Evolutionary conservation across 1,140 invertebrate genomes (phyloP).

Genomic region (Lutraria rhynchaena): DNA sequence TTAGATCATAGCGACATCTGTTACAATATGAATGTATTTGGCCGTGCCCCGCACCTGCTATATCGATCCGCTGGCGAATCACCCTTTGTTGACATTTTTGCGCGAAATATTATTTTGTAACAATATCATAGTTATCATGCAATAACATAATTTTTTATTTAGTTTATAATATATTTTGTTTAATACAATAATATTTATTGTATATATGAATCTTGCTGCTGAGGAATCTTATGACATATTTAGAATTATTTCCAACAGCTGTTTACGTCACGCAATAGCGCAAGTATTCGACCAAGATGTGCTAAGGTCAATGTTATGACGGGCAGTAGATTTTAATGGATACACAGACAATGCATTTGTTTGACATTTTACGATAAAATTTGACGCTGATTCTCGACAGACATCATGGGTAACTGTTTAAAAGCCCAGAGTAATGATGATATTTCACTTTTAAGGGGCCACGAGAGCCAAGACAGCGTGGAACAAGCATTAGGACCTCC

Average conservation of each 20-base stretch:
- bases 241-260: conserved; percentile 31
- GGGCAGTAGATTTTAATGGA: no score
- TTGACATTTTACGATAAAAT: neutral
- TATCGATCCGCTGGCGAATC: conserved; percentile 19
- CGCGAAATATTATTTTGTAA: no score
- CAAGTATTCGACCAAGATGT: conserved; percentile 8
- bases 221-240: no score
- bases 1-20: no score
- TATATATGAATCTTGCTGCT: no score
- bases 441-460: conserved; percentile 80
- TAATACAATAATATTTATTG: no score
- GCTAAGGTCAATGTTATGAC: conserved; percentile 60
- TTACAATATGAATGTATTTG: no score
- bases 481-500: conserved; percentile 79
- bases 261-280: conserved; percentile 33
- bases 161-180: no score
- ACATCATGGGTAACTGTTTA: conserved; percentile 82
- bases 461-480: conserved; percentile 69
- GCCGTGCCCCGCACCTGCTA: conserved; percentile 18
- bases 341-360: conserved; percentile 5
- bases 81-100: conserved; percentile 38
- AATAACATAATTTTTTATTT: no score
- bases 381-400: conserved; percentile 14
- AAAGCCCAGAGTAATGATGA: conserved; percentile 81
- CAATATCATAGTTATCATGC: no score